Evolutionary conservation across 2,888 invertebrate species (phyloP).

Genomic region (Pseudanteris insignis): DNA sequence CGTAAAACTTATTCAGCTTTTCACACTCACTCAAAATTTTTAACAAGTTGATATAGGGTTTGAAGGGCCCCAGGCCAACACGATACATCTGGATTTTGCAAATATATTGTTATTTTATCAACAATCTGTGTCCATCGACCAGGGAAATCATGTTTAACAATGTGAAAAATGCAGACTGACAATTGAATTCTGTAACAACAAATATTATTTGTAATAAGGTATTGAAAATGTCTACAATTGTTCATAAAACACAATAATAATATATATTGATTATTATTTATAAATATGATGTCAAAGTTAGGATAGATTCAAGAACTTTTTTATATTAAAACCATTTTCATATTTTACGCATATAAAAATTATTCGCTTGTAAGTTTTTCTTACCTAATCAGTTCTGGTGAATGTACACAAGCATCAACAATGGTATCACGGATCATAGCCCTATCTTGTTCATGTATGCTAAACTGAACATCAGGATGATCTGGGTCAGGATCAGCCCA

Average conservation of each 20-base stretch:
- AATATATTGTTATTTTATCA: constrained; percentile 92
- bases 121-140: constrained; percentile 94
- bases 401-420: constrained; percentile 94
- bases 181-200: constrained; percentile 77
- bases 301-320: neutral
- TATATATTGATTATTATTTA: no score
- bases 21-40: constrained; percentile 81
- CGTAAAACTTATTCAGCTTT: no score
- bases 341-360: no score
- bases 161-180: constrained; percentile 89
- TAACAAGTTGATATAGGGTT: constrained; percentile 92
- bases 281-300: neutral
- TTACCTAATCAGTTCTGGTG: constrained; percentile 82
- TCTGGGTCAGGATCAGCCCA: constrained; percentile 89
- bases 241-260: no score
- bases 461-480: constrained; percentile 80
- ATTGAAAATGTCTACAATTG: no score
- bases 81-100: constrained; percentile 88
- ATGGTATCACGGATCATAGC: constrained; percentile 91
- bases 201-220: no score
- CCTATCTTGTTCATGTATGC: constrained; percentile 95
- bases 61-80: constrained; percentile 92
- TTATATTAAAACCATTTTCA: neutral
- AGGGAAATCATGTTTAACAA: constrained; percentile 96
- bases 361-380: no score